Evolutionary conservation across 2,888 invertebrate genomes (phyloP).

Genomic region (Priocnemis perturbator): DNA sequence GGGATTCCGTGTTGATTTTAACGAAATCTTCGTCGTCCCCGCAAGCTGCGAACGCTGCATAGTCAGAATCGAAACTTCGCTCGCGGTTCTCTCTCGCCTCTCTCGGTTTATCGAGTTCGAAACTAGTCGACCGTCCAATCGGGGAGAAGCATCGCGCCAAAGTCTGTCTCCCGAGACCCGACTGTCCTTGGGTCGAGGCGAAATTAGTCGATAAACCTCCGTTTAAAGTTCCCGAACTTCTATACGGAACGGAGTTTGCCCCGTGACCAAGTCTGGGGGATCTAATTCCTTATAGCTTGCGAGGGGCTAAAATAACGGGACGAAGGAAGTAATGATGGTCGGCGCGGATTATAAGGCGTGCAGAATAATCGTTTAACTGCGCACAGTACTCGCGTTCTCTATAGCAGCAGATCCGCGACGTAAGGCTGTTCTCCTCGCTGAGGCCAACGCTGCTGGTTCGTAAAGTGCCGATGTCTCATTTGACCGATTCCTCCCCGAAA

Average conservation of each 20-base stretch:
- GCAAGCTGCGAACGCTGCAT: constrained; percentile 15
- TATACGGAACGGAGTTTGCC: constrained; percentile 21
- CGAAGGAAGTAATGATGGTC: constrained; percentile 23
- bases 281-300: constrained; percentile 26
- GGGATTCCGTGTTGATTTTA: constrained; percentile 56
- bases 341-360: not conserved
- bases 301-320: constrained; percentile 35
- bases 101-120: constrained; percentile 58
- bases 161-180: constrained; percentile 52
- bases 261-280: constrained; percentile 19
- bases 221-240: constrained; percentile 59
- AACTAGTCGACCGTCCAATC: constrained; percentile 55
- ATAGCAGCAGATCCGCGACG: too few relatives aligned
- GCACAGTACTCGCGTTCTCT: too few relatives aligned
- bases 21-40: constrained; percentile 48
- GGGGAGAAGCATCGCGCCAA: constrained; percentile 42
- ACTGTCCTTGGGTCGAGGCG: constrained; percentile 50
- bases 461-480: too few relatives aligned
- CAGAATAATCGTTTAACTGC: too few relatives aligned
- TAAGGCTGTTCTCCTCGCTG: too few relatives aligned
- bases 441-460: too few relatives aligned
- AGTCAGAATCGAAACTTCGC: constrained; percentile 50
- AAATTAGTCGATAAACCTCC: constrained; percentile 68
- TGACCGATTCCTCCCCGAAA: too few relatives aligned
- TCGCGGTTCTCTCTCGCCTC: constrained; percentile 5